Evolutionary conservation across 2,113 vertebrate genomes (phyloP), one percentile per base, ranked within the genome.

Genomic region (Formicarius rufipectus): DNA sequence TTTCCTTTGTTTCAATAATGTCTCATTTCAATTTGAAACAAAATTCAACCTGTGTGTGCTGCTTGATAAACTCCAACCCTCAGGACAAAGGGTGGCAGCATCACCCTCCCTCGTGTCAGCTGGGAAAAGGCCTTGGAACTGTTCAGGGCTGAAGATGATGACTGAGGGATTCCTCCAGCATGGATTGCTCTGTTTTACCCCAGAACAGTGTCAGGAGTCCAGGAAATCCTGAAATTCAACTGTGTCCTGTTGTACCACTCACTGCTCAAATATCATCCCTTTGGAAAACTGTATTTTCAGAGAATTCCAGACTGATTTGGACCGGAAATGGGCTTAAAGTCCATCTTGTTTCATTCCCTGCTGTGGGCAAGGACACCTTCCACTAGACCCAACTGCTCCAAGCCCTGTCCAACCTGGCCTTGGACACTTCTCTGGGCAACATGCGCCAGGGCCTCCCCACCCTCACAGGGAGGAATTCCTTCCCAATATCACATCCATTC

Each of bases 21-120:
- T 96, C 96, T 95, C 95, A 93, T 97, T 96, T 97, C 94, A 96
- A 96, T 96, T 74, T 95, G 96, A 96, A 97, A 95, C 94, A 40
- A 15, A 86, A 50, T 68, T 90, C 80, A 40, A 73, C 49, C 52
- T 74, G 92, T 31, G 17, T 82, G 83, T 49, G 71, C 71, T 68
- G 69, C 90, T 92, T 95, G 86, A 86, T 93, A 74, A 88, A 90
- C 89, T 93, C 95, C 79, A 35, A 18, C 37, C 35, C 72, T 7
- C 4, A 9, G 39, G 66, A 69, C 85, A 86, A 21, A 30, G 79
- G 14, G 37, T 58, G 91, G 71, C 50, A 77, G 56, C 15, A n/a
- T 58, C 79, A 14, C 31, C 55, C n/a, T 35, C 35, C 2, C 4
- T 3, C n/a, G 44, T 17, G 30, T 39, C 59, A n/a, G 67, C 59